Percentiles rank a stretch among this genome's conserved stretches.
Evolutionary conservation across 2,113 vertebrate genomes (phyloP).

Genomic region (Stegastes partitus): DNA sequence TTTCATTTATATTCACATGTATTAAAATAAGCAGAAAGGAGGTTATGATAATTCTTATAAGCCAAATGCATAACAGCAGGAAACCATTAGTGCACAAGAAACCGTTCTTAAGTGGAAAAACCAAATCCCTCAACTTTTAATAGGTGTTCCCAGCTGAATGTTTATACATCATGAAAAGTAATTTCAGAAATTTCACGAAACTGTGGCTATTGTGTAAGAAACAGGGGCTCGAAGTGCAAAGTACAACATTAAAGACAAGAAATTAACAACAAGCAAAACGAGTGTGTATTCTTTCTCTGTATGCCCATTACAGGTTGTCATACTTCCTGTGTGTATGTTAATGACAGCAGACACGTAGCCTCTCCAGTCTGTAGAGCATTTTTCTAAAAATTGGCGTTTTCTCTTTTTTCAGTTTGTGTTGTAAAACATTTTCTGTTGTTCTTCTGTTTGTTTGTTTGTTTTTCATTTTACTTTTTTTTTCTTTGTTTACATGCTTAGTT

Average conservation of each 20-base stretch:
- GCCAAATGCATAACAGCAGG: constrained; percentile 50
- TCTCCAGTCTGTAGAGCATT: not conserved
- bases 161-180: not conserved
- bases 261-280: not conserved
- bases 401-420: no score
- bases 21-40: constrained; percentile 44
- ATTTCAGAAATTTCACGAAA: not conserved
- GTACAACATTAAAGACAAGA: not conserved
- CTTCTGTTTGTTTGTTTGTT: no score
- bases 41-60: constrained; percentile 31
- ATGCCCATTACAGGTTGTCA: not conserved
- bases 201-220: not conserved
- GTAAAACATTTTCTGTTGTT: no score
- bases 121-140: not conserved
- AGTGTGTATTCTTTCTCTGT: not conserved
- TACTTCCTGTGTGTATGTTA: no score
- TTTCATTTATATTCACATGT: constrained; percentile 6
- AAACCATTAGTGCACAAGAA: constrained; percentile 34
- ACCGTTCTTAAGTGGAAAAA: not conserved
- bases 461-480: no score
- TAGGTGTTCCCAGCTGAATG: not conserved
- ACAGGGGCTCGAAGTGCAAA: not conserved
- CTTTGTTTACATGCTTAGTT: not conserved
- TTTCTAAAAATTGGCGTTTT: no score
- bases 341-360: no score